Percentiles rank a stretch among this genome's conserved stretches.
These are phyloP conservation scores for Camponotus vicinus DNA, from an alignment of 1,140 invertebrate species.

Conservation along the genomic window DNA sequence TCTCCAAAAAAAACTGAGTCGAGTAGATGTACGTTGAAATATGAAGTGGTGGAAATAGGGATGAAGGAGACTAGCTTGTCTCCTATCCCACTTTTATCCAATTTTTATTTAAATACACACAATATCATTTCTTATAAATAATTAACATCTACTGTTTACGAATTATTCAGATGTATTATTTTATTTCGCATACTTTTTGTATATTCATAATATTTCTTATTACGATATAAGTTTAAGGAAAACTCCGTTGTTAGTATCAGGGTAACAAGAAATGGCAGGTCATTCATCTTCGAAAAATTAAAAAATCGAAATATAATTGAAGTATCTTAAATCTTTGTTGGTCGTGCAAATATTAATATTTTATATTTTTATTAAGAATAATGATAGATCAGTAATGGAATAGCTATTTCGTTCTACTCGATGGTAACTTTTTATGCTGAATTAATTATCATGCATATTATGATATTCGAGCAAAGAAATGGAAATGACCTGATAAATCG, in stretches of 20 bases:
- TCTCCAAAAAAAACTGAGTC: too few relatives aligned
- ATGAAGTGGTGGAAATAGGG: too few relatives aligned
- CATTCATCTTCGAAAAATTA: slow-evolving; percentile 14
- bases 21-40: too few relatives aligned
- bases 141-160: too few relatives aligned
- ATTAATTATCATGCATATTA: background rate
- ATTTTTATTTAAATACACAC: too few relatives aligned
- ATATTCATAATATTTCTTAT: background rate
- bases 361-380: background rate
- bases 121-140: too few relatives aligned
- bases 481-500: background rate
- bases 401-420: background rate
- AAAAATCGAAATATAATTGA: background rate
- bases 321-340: background rate
- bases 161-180: too few relatives aligned
- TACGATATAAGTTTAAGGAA: background rate
- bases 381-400: background rate
- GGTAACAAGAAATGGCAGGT: background rate
- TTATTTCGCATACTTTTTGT: too few relatives aligned
- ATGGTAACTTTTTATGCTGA: too few relatives aligned
- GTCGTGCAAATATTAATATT: slow-evolving; percentile 13
- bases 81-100: too few relatives aligned
- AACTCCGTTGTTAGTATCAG: background rate
- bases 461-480: background rate
- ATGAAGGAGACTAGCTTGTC: too few relatives aligned